Base-by-base conservation (phyloP, 2,113 vertebrate species). In the Centropus bengalensis region DNA sequence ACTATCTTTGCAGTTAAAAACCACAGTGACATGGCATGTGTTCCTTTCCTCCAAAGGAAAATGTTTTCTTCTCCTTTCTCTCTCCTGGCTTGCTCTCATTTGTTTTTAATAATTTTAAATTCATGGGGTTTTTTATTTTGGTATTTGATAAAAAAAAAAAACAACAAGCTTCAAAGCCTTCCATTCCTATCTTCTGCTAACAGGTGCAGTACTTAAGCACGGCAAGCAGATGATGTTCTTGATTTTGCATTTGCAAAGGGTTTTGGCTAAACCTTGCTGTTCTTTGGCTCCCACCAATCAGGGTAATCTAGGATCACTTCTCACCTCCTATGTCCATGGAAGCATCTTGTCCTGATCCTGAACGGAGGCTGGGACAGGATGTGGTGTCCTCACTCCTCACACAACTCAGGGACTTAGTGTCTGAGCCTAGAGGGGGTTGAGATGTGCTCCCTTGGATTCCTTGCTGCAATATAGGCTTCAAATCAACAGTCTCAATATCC, bases 341-440 rank as follows among this genome's bases (percentile, higher is more conserved):
- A 42, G 19, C 10, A 42, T 6, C 14, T 49, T 47, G 32, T 20
- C 13, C 28, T 0, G 0, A 44, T 6, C 5, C 38, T 28, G 54
- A 59, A 7, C 4, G 44, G 49, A 51, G 38, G 27, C 30, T 55
- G 47, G 70, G 42, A 45, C 0, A 1, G 56, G 42, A 38, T 58
- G 18, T 11, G 49, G 32, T 33, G 36, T 47, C 45, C 80, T 64
- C 32, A 36, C 12, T 51, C n/a, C 45, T 69, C 74, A 70, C 9
- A 9, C 33, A 63, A 8, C 18, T 19, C 5, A 3, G 38, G 24
- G 8, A 79, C 7, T 10, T 89, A 38, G 19, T 13, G 21, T 8
- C 63, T 69, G 19, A 4, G 4, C 10, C 36, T 16, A 45, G 58
- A 64, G 12, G 2, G 8, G 3, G 4, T 2, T 66, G 49, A 64